Percentiles rank a stretch among this genome's conserved stretches.
Conservation (phyloP, 2,888 invertebrate species). For the Halictus quadricinctus region DNA sequence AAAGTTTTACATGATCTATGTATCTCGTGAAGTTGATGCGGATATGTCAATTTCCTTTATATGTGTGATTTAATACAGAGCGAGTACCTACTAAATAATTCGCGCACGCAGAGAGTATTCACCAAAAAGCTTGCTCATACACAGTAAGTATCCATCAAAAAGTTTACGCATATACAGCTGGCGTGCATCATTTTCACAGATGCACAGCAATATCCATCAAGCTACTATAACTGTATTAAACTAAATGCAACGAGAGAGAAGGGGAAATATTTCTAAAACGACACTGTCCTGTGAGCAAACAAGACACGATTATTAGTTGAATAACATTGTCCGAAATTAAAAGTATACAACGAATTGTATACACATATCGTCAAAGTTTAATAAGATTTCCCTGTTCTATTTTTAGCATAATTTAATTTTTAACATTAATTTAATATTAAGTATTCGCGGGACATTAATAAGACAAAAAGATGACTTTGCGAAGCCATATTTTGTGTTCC, state of each 20-base stretch:
- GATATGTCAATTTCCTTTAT: neutral
- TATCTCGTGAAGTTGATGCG: neutral
- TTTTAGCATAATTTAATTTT: neutral
- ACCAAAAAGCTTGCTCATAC: neutral
- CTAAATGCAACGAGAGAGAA: neutral
- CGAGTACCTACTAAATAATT: slow-evolving; percentile 1
- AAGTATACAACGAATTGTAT: too few relatives aligned
- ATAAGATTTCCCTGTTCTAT: neutral
- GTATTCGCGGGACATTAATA: too few relatives aligned
- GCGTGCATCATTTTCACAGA: neutral
- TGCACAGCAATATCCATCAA: neutral
- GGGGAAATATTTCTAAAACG: neutral
- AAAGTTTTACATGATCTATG: neutral
- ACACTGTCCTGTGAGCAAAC: neutral
- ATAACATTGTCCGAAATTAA: too few relatives aligned
- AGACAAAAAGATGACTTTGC: too few relatives aligned
- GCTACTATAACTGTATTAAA: neutral
- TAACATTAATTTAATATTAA: too few relatives aligned
- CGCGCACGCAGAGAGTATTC: neutral
- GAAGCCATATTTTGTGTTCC: too few relatives aligned
- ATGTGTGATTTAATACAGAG: neutral
- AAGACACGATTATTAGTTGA: neutral
- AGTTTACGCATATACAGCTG: neutral
- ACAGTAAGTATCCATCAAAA: neutral
- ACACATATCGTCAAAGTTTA: too few relatives aligned